Evolutionary conservation across 2,113 vertebrate genomes (phyloP).

Genomic region (Antidorcas marsupialis): DNA sequence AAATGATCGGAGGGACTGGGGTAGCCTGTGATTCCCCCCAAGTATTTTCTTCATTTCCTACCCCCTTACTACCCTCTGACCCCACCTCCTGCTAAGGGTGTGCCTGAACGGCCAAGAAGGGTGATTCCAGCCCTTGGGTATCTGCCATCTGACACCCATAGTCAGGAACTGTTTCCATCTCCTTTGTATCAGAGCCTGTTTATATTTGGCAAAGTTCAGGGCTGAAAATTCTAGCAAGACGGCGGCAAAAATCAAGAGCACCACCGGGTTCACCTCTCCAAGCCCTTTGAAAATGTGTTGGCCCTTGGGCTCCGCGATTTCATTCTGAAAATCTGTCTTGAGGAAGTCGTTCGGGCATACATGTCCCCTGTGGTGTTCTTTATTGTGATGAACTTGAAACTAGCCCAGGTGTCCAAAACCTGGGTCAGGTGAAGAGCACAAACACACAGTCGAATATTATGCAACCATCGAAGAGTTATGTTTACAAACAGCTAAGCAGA

Average conservation of each 20-base stretch:
- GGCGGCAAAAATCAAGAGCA: background rate
- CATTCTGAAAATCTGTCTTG: background rate
- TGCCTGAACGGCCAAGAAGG: background rate
- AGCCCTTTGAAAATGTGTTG: background rate
- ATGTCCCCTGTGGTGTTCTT: background rate
- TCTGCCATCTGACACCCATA: background rate
- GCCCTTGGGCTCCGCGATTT: background rate
- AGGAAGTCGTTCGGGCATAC: background rate
- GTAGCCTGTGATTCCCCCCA: background rate
- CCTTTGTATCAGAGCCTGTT: background rate
- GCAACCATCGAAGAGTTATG: background rate
- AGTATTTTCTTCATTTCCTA: background rate
- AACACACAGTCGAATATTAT: background rate
- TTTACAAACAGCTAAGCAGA: slow-evolving; percentile 25
- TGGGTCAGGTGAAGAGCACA: background rate
- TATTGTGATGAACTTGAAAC: background rate
- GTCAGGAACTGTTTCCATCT: background rate
- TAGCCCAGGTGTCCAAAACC: background rate
- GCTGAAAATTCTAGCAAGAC: background rate
- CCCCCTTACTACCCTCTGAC: rapidly evolving
- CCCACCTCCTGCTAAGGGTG: background rate
- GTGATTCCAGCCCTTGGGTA: background rate
- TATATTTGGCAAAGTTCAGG: background rate
- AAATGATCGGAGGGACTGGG: background rate
- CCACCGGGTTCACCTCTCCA: background rate